Base-by-base conservation (phyloP, 2,113 vertebrate species). In the Alligator mississippiensis region DNA sequence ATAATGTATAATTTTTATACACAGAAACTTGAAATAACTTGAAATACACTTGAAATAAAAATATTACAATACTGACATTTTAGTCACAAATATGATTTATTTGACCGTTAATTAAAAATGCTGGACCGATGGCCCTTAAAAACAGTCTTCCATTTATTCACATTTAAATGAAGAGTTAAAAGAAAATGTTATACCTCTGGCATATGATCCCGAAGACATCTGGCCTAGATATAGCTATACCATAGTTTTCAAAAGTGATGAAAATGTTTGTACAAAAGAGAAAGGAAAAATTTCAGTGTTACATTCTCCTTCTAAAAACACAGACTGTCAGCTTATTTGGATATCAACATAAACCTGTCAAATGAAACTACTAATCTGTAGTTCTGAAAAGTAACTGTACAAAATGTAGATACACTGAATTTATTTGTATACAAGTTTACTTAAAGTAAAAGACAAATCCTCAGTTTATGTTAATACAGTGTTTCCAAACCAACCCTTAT, bases 301-400 rank as follows among this genome's bases (percentile, higher is more conserved):
- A 83, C 28, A 75, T 9, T 10, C 34, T 47, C 25, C 63, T 93
- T 79, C 74, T 38, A 79, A 60, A 90, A 58, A 38, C 19, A 92
- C 0, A 80, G 59, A 90, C 54, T 70, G 72, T 55, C 19, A 84
- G 24, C 24, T 47, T 68, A 74, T 34, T 68, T 17, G 58, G 19
- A 94, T 6, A 87, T 79, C 58, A 92, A 85, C 34, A 88, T 62
- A 78, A 79, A 86, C 62, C 47, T 76, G 76, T 16, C 92, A 84
- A 85, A 5, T 1, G 8, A 72, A 93, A 27, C 82, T 47, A 34
- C 30, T 87, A 78, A 83, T 89, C 93, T 72, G 22, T 80, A 81
- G 74, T 79, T 79, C 25, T 57, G 77, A 28, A 89, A 80, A 75
- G 87, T 21, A 11, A 54, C 30, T 63, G 25, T 84, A 81, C 38